Percentiles rank a stretch among this genome's conserved stretches.
phyloP scores from a whole-genome alignment of 1,140 invertebrate genomes.

The Batillaria attramentaria region DNA sequence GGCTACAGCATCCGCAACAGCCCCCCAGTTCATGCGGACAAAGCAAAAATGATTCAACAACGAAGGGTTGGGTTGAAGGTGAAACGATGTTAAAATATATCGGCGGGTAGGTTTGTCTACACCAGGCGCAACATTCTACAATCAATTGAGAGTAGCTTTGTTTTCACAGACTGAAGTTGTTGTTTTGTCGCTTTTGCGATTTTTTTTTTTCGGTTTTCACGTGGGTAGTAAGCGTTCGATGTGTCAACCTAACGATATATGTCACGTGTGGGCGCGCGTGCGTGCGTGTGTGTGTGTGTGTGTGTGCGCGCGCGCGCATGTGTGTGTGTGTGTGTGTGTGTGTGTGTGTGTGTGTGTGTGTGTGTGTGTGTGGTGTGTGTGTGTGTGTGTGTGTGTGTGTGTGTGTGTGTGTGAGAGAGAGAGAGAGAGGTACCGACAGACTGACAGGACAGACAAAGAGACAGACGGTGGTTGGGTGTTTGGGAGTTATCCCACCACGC shows the following conservation, averaged over 20 bases:
- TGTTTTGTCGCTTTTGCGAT: slow-evolving; percentile 3
- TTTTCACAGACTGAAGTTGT: neutral
- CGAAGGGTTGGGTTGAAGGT: no score
- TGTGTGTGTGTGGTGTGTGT: no score
- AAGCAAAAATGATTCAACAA: no score
- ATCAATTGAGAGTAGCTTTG: neutral
- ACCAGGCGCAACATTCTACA: neutral
- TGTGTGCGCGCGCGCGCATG: slow-evolving; percentile 8
- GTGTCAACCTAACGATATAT: neutral
- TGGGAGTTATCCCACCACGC: neutral
- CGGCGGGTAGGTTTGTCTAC: neutral
- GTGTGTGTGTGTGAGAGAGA: neutral
- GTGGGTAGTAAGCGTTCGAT: no score
- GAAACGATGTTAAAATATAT: neutral
- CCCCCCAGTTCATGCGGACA: no score
- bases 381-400: neutral
- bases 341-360: no score
- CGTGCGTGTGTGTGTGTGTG: slow-evolving; percentile 1
- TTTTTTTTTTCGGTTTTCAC: neutral
- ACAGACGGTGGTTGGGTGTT: neutral
- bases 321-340: neutral
- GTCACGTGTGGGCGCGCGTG: neutral
- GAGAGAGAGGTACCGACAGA: neutral
- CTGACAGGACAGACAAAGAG: neutral
- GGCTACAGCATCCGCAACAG: no score